These are phyloP conservation scores for Oreochromis aureus DNA, from an alignment of 2,113 vertebrate genomes.

Conservation along the genomic window DNA sequence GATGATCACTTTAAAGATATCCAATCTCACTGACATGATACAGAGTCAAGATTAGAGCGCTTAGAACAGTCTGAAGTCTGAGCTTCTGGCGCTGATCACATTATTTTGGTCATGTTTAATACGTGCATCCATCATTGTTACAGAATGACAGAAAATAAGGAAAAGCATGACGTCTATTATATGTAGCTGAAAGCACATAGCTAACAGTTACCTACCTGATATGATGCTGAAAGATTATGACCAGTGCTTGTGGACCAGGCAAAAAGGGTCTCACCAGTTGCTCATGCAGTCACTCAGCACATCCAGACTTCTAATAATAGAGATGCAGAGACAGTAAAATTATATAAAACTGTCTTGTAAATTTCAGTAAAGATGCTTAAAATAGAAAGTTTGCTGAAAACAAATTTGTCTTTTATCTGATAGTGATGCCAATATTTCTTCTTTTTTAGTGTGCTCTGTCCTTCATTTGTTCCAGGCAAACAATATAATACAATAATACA, in stretches of 20 bases:
- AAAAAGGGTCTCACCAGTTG: neutral
- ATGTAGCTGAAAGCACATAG: neutral
- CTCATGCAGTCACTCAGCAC: neutral
- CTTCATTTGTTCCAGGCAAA: neutral
- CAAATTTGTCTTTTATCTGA: neutral
- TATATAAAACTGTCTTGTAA: neutral
- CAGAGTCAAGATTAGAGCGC: neutral
- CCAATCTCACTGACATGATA: neutral
- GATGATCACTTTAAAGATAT: neutral
- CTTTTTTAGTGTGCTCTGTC: neutral
- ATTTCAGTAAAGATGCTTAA: neutral
- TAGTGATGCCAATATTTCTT: neutral
- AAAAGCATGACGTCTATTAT: neutral
- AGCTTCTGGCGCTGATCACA: neutral
- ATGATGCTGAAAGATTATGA: neutral
- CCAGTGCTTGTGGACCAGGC: neutral
- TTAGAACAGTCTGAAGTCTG: neutral
- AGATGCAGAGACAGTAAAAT: neutral
- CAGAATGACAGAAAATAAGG: neutral
- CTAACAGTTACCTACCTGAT: neutral
- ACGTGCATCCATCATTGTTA: neutral
- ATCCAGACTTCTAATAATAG: neutral
- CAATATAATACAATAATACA: neutral
- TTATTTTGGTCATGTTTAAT: neutral
- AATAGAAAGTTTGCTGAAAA: neutral